A percentile compares a stretch with the other conserved stretches of the same genome.
These are phyloP conservation scores for Callithrix jacchus DNA, from an alignment of 2,113 vertebrate species.

Conservation along the genomic window DNA sequence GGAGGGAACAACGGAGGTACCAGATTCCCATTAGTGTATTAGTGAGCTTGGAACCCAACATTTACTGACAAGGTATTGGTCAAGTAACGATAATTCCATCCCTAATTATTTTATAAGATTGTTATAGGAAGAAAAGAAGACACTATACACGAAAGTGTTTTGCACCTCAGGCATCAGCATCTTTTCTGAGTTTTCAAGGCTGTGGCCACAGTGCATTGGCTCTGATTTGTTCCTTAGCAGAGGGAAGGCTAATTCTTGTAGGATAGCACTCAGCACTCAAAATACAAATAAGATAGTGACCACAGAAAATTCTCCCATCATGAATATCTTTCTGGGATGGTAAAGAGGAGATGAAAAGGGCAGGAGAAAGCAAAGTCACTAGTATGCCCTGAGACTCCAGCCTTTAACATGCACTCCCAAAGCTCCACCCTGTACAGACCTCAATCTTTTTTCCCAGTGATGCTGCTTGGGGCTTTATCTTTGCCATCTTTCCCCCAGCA, in stretches of 20 bases:
- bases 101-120: not conserved
- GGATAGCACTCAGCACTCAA: not conserved
- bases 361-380: not conserved
- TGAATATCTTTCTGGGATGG: not conserved
- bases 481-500: not conserved
- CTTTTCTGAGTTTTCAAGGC: not conserved
- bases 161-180: not conserved
- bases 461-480: not conserved
- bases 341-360: not conserved
- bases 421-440: too few relatives aligned
- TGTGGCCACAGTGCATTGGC: not conserved
- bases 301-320: not conserved
- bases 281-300: not conserved
- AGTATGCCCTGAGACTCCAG: not conserved
- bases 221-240: not conserved
- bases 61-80: not conserved
- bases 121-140: not conserved
- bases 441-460: not conserved
- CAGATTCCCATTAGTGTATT: not conserved
- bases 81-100: not conserved
- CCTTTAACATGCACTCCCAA: not conserved
- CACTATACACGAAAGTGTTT: not conserved
- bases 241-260: not conserved
- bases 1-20: accelerated
- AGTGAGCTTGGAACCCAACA: not conserved